phyloP scores from a whole-genome alignment of 2,888 invertebrate genomes.

The Andrena praecox region DNA sequence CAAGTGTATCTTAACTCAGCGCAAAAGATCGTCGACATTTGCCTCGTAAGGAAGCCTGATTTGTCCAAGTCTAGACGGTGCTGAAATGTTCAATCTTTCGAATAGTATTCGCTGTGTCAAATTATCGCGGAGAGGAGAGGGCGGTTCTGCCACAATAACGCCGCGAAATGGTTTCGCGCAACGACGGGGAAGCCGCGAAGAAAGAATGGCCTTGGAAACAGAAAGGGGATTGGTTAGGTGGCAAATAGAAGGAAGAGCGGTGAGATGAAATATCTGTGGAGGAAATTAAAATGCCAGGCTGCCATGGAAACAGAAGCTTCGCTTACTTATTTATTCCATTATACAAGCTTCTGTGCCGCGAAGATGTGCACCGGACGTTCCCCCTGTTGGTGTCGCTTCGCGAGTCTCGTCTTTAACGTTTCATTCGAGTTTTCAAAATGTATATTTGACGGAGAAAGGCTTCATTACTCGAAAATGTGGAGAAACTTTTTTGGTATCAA shows the following conservation, averaged over 20 bases:
- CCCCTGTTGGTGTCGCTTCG: conserved; percentile 2
- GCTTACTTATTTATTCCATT: conserved; percentile 72
- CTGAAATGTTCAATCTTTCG: too few species aligned
- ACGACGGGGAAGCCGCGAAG: not conserved
- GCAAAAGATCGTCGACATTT: too few species aligned
- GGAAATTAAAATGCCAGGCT: conserved; percentile 76
- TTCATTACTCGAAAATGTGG: too few species aligned
- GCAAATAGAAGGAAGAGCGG: conserved; percentile 49
- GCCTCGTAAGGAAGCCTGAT: too few species aligned
- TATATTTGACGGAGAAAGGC: not conserved
- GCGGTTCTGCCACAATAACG: not conserved
- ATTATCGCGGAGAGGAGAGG: not conserved
- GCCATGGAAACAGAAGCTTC: conserved; percentile 55
- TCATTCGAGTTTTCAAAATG: conserved; percentile 35
- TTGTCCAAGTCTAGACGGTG: too few species aligned
- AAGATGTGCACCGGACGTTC: not conserved
- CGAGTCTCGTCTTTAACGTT: conserved; percentile 32
- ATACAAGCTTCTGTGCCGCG: conserved; percentile 43
- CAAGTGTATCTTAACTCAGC: too few species aligned
- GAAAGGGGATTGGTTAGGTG: conserved; percentile 26
- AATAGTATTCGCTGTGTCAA: too few species aligned
- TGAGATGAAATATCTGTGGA: conserved; percentile 72
- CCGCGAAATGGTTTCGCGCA: not conserved
- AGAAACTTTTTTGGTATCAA: not conserved
- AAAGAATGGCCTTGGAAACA: conserved; percentile 17